Evolutionary conservation across 2,113 vertebrate species (phyloP).

Genomic region (Rhabdornis inornatus): DNA sequence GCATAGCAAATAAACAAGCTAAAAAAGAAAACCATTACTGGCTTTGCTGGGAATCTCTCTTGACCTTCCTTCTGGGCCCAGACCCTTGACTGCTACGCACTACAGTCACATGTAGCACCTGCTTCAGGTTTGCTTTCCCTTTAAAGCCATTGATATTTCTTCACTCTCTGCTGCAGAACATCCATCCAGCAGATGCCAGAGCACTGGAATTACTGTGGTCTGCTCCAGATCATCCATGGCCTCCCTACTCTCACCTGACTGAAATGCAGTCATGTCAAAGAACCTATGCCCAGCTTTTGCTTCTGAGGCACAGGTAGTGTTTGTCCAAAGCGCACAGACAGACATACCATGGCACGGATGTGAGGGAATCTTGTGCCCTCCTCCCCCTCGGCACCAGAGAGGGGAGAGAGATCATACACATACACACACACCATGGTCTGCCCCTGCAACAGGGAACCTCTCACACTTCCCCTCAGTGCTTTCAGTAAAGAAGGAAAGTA

Average conservation of each 20-base stretch:
- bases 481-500: not conserved
- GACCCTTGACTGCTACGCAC: not conserved
- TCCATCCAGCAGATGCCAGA: not conserved
- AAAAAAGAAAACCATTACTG: conserved; percentile 45
- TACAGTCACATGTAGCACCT: not conserved
- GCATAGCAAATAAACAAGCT: conserved; percentile 56
- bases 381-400: not conserved
- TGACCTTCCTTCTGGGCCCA: not conserved
- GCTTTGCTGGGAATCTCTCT: conserved; percentile 12
- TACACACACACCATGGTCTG: not conserved
- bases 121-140: not conserved
- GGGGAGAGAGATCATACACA: not conserved
- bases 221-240: not conserved
- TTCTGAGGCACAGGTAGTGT: not conserved
- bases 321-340: not conserved
- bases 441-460: not conserved
- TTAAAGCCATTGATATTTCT: not conserved
- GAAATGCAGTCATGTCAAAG: not conserved
- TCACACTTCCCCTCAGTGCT: not conserved
- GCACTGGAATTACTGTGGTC: not conserved
- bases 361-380: not conserved
- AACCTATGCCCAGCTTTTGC: not conserved
- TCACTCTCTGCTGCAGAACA: not conserved
- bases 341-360: not conserved
- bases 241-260: not conserved